Percentiles rank a stretch among this genome's conserved stretches.
Evolutionary conservation across 2,113 vertebrate genomes (phyloP).

Genomic region (Oenanthe oenanthe): DNA sequence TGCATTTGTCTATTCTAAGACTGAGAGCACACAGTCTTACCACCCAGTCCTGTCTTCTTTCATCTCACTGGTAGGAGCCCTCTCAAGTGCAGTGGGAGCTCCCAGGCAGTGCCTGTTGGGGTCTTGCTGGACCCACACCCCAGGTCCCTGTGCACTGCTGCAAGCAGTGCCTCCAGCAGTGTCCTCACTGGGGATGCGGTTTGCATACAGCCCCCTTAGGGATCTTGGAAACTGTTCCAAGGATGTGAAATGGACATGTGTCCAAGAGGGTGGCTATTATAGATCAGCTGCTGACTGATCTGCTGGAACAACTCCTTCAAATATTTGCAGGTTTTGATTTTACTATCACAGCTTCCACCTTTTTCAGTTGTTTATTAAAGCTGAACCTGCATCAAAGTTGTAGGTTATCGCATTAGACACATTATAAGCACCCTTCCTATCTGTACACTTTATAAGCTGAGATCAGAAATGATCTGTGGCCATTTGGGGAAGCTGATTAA

Average conservation of each 20-base stretch:
- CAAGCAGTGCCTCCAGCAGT: not conserved
- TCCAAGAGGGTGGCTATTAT: not conserved
- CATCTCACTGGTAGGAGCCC: accelerated
- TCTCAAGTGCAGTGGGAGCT: accelerated
- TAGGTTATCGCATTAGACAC: not conserved
- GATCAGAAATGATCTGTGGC: not conserved
- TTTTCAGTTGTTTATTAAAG: not conserved
- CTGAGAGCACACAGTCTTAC: not conserved
- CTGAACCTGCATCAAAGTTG: not conserved
- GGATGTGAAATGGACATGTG: not conserved
- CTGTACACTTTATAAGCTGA: not conserved
- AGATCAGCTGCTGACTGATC: not conserved
- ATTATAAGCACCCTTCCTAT: not conserved
- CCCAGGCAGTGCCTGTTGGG: not conserved
- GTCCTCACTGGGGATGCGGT: accelerated
- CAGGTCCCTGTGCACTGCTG: accelerated
- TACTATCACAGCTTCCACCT: not conserved
- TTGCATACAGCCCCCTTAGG: not conserved
- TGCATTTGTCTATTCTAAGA: not conserved
- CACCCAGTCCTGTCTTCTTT: not conserved
- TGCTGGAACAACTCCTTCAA: not conserved
- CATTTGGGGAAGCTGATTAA: not conserved
- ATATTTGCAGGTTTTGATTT: not conserved
- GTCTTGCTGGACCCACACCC: accelerated
- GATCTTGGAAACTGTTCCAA: not conserved